Evolutionary conservation across 2,797 vertebrate species (phyloP), one percentile per base, ranked within the genome.

Genomic region (Borostomias antarcticus): DNA sequence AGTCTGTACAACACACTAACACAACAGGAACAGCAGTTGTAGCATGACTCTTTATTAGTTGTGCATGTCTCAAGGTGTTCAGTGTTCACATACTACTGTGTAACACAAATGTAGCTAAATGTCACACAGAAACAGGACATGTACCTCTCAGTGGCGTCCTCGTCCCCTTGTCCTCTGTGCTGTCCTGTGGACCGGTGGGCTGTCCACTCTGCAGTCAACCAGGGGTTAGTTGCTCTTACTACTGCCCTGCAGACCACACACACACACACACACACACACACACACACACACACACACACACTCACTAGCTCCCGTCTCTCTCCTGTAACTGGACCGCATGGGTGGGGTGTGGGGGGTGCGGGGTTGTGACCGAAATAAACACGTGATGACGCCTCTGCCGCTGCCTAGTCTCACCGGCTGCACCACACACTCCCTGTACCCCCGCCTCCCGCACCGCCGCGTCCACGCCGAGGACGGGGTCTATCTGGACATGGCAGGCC

Each of bases 291-390:
- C 37, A 70, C 51, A 62, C 57, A 37, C 62, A 64, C 52, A n/a
- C 26, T 32, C 64, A 30, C 35, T n/a, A 56, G 30, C 62, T 30
- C 26, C 35, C 65, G 50, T 53, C 68, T 63, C 19, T 74, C 71
- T 83, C 78, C 63, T 78, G 89, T 93, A 91, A 93, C 88, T 82
- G 85, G 89, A 89, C 78, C 74, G 78, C 62, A 66, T 76, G 80
- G 76, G 78, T 80, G 84, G n/a, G n/a, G n/a, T n/a, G n/a, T n/a
- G n/a, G n/a, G n/a, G n/a, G 85, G 69, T 70, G 68, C 85, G 82
- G 82, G 84, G 87, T 73, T 89, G 88, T 85, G 92, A 92, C 89
- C 57, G 43, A 90, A 93, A 94, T 93, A 89, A 93, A 90, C 87
- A 63, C 68, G 77, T 69, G 84, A 89, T 88, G 88, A 89, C 82